phyloP scores from a whole-genome alignment of 1,140 invertebrate species.

The Laodelphax striatellus region DNA sequence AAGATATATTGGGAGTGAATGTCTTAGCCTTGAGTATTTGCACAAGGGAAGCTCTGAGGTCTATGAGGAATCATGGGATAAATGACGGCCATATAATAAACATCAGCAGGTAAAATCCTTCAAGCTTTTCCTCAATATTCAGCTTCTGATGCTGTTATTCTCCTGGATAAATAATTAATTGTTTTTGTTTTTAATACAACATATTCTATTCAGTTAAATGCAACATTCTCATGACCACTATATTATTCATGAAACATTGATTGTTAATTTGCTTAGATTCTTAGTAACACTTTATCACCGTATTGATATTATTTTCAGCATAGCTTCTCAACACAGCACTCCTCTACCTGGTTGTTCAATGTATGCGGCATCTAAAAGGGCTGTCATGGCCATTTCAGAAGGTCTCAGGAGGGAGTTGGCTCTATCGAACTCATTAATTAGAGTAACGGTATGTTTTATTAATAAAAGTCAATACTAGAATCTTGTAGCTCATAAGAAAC shows the following conservation, averaged over 20 bases:
- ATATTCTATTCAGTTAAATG: no score
- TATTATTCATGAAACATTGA: no score
- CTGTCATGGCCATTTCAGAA: not conserved
- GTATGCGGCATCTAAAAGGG: not conserved
- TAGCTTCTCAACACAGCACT: not conserved
- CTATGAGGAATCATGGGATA: conserved; percentile 32
- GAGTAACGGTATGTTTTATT: not conserved
- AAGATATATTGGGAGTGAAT: no score
- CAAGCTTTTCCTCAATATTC: no score
- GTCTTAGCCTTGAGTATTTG: conserved; percentile 28
- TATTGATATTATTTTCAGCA: not conserved
- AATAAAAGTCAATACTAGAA: not conserved
- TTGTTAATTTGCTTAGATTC: no score
- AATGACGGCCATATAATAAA: conserved; percentile 52
- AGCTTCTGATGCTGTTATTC: no score
- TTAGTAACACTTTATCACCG: no score
- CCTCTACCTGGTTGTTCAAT: not conserved
- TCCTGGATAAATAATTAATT: no score
- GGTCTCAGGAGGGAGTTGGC: not conserved
- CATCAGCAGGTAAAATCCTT: conserved; percentile 40
- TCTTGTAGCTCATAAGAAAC: no score
- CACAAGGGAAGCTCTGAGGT: conserved; percentile 39
- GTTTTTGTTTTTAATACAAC: no score
- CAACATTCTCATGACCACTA: no score
- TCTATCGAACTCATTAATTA: not conserved